A percentile compares a stretch with the other conserved stretches of the same genome.
Evolutionary conservation across 2,113 vertebrate genomes (phyloP).

Genomic region (Corythornis cristatus): DNA sequence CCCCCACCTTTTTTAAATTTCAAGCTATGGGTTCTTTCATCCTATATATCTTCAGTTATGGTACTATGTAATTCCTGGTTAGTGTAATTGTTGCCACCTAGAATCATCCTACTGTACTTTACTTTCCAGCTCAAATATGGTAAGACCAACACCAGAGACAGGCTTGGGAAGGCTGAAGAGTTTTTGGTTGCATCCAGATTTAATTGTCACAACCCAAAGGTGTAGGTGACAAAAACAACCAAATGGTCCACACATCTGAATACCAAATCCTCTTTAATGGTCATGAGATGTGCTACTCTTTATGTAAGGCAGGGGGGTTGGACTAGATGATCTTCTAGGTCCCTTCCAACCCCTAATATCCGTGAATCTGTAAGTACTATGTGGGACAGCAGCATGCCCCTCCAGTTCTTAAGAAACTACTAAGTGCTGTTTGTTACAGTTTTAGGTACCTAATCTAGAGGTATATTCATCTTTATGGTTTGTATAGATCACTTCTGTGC

Average conservation of each 20-base stretch:
- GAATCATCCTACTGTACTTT: background rate
- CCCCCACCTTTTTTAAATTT: background rate
- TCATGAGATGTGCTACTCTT: background rate
- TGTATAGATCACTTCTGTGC: background rate
- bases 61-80: background rate
- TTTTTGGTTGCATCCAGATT: background rate
- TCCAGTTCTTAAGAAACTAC: background rate
- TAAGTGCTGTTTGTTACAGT: background rate
- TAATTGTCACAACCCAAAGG: background rate
- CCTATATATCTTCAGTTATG: background rate
- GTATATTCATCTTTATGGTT: background rate
- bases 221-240: background rate
- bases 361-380: background rate
- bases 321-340: too few relatives aligned
- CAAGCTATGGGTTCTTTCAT: background rate
- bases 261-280: background rate
- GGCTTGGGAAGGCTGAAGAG: background rate
- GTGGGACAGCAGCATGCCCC: background rate
- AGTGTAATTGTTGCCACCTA: background rate
- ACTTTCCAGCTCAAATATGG: background rate
- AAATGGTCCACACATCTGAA: background rate
- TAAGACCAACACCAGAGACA: background rate
- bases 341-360: too few relatives aligned
- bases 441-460: background rate
- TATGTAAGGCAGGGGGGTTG: too few relatives aligned